Conservation (phyloP, 2,888 invertebrate genomes). For the Ametastegia equiseti region DNA sequence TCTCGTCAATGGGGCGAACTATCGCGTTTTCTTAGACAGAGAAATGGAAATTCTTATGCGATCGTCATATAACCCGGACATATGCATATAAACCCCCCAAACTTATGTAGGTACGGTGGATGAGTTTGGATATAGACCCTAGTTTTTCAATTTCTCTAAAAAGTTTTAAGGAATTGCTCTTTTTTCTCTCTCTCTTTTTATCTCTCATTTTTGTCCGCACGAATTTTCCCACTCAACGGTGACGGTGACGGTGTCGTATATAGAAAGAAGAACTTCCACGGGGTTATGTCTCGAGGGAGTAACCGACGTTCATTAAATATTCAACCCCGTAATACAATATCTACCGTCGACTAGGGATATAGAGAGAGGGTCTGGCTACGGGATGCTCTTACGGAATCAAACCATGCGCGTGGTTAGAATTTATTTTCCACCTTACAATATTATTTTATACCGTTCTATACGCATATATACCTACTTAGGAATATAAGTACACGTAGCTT, state of each 20-base stretch:
- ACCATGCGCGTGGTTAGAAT: not conserved
- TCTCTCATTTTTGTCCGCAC: conserved; percentile 7
- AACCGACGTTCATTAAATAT: conserved; percentile 75
- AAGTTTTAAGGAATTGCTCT: conserved; percentile 15
- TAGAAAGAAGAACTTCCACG: not conserved
- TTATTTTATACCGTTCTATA: not conserved
- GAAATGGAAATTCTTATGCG: not conserved
- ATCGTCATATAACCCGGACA: not conserved
- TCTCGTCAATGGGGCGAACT: conserved; percentile 30
- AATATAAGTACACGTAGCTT: not conserved
- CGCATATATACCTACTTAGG: not conserved
- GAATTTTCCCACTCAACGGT: not conserved
- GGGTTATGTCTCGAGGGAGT: conserved; percentile 61
- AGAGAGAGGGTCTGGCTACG: conserved; percentile 57
- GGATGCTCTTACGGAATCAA: conserved; percentile 25
- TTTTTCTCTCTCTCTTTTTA: not conserved
- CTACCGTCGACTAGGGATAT: conserved; percentile 62
- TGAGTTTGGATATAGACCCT: too few relatives aligned
- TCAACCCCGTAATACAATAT: conserved; percentile 78
- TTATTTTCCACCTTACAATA: too few relatives aligned
- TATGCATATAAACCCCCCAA: too few relatives aligned
- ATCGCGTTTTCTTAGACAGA: conserved; percentile 19
- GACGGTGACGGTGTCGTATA: not conserved
- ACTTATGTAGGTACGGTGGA: too few relatives aligned
- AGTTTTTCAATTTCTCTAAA: conserved; percentile 27